Conservation (phyloP, 2,797 vertebrate species). For the Pipistrellus kuhlii region DNA sequence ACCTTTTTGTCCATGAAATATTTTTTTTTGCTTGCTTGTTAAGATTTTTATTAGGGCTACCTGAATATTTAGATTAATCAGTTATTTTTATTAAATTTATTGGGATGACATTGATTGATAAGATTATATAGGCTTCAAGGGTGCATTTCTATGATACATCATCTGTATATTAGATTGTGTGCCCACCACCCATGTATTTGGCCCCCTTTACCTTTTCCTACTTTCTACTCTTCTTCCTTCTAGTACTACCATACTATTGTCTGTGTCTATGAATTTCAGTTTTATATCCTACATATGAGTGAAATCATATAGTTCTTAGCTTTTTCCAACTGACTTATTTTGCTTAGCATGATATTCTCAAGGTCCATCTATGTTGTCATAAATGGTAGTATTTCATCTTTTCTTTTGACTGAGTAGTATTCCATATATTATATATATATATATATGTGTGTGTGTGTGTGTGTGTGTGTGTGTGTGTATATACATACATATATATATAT, state of each 20-base stretch:
- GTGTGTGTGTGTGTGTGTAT: no score
- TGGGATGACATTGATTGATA: neutral
- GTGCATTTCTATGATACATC: neutral
- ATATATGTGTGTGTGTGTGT: no score
- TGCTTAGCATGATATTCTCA: neutral
- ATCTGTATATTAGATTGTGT: neutral
- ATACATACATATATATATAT: no score
- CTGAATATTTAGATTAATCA: neutral
- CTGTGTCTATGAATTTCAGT: neutral
- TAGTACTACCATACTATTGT: neutral
- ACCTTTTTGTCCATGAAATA: constrained; percentile 84
- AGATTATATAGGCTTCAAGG: neutral
- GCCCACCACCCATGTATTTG: neutral
- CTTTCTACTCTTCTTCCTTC: neutral
- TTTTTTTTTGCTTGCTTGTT: neutral
- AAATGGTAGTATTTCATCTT: neutral
- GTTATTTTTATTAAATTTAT: neutral
- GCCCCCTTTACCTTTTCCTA: neutral
- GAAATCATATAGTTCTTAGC: neutral
- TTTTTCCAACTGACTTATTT: neutral
- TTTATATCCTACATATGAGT: neutral
- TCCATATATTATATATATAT: no score
- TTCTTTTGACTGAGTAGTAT: neutral
- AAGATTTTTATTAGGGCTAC: neutral
- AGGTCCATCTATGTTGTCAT: neutral